These are phyloP conservation scores for Pseudolycoriella hygida DNA, from an alignment of 2,888 invertebrate genomes.

Conservation along the genomic window DNA sequence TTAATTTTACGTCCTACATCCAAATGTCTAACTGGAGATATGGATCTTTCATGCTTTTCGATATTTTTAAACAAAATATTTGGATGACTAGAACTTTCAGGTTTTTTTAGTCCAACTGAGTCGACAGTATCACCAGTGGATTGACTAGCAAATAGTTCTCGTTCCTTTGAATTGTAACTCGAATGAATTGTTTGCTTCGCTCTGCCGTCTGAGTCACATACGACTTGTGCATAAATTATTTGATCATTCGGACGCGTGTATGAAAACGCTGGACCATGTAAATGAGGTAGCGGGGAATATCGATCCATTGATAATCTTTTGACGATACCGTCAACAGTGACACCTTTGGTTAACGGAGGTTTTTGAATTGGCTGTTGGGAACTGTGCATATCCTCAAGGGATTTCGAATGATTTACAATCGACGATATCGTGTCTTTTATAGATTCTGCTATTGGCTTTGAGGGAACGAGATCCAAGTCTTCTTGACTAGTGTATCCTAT, in stretches of 20 bases:
- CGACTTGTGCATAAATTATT: conserved; percentile 63
- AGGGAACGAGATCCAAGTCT: conserved; percentile 29
- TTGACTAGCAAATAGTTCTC: background rate
- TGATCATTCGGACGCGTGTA: conserved; percentile 44
- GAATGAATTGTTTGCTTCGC: conserved; percentile 36
- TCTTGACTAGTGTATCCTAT: conserved; percentile 32
- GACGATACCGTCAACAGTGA: conserved; percentile 60
- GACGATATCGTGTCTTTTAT: conserved; percentile 28
- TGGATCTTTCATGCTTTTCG: background rate
- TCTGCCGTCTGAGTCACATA: conserved; percentile 28
- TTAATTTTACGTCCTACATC: conserved; percentile 6
- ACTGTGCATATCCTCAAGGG: conserved; percentile 46
- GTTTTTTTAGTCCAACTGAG: background rate
- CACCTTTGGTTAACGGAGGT: conserved; percentile 48
- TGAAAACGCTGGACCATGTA: conserved; percentile 65
- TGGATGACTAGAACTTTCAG: background rate
- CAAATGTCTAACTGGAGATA: background rate
- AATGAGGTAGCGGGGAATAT: conserved; percentile 46
- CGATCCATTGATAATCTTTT: conserved; percentile 56
- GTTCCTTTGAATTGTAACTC: conserved; percentile 18
- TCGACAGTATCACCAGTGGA: conserved; percentile 20
- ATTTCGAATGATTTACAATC: conserved; percentile 26
- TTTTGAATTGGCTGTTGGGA: conserved; percentile 53
- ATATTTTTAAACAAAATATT: background rate
- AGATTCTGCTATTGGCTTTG: conserved; percentile 27